Base-by-base conservation (phyloP, 2,888 invertebrate species). In the Limenitis camilla region DNA sequence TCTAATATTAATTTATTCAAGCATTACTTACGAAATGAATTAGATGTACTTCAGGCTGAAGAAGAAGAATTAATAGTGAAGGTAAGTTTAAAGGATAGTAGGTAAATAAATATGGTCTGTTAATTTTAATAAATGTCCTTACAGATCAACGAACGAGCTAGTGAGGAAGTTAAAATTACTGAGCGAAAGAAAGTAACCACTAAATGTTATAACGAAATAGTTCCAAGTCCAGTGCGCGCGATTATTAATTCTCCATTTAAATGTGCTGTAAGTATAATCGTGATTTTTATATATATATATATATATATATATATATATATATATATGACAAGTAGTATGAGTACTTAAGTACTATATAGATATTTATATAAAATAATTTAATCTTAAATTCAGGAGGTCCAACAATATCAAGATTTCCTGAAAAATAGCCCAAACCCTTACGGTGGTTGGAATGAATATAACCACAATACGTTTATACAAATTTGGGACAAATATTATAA, bases 401-500 rank as follows among this genome's bases (percentile, higher is more conserved):
- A 87, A 69, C 68, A 82, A 41, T 89, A 89, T 66, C 85, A 90
- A 74, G 86, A 88, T 33, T 91, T 89, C 63, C 67, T 90, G 61
- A 71, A 68, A 49, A 73, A 69, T 46, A 88, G 75, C 60, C 76
- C 77, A 31, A 89, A 88, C 30, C 87, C 88, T 38, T 85, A 86
- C 52, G 90, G 90, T 48, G 89, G 90, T 10, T 91, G 91, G 91
- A 73, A 79, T 52, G 78, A 82, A 63, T 89, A 88, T 52, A 87
- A 89, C 59, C 90, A 91, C 64, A 83, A 83, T 43, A 70, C 88
- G 53, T 91, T 90, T 69, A 63, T 86, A 40, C 85, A 83, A 53
- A 61, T 67, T 48, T 85, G 85, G 84, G 68, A 71, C 43, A 84
- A 81, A 62, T 59, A 74, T 69, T 51, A 57, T 8, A 55, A 60